A percentile compares a stretch with the other conserved stretches of the same genome.
These are phyloP conservation scores for Thamnaconus septentrionalis DNA, from an alignment of 2,113 vertebrate genomes.

Conservation along the genomic window DNA sequence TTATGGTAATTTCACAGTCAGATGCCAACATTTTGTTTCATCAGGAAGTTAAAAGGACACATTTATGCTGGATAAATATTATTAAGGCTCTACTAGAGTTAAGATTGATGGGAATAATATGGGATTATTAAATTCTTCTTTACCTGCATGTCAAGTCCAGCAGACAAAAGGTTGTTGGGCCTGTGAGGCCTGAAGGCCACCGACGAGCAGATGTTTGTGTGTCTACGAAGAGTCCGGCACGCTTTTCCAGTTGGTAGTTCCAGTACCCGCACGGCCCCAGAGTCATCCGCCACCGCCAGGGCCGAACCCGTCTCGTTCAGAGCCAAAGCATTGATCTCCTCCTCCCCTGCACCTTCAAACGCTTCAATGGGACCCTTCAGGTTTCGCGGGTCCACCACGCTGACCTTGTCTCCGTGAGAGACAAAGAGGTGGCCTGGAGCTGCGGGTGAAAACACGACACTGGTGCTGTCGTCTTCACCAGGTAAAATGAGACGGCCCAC, in stretches of 20 bases:
- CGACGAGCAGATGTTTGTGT: slow-evolving; percentile 95
- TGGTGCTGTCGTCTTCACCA: slow-evolving; percentile 77
- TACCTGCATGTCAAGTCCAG: slow-evolving; percentile 98
- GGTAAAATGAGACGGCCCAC: slow-evolving; percentile 70
- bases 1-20: no score
- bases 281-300: slow-evolving; percentile 90
- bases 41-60: no score
- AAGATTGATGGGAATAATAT: no score
- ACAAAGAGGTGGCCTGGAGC: slow-evolving; percentile 74
- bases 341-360: slow-evolving; percentile 81
- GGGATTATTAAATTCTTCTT: not conserved
- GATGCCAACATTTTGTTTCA: no score
- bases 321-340: slow-evolving; percentile 90
- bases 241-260: slow-evolving; percentile 86
- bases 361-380: slow-evolving; percentile 73
- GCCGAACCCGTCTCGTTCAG: slow-evolving; percentile 79
- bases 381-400: slow-evolving; percentile 81
- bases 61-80: no score
- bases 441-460: slow-evolving; percentile 78
- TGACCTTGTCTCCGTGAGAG: slow-evolving; percentile 83
- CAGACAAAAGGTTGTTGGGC: slow-evolving; percentile 90
- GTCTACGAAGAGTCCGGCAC: slow-evolving; percentile 83
- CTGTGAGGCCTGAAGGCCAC: slow-evolving; percentile 88
- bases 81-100: no score
- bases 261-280: slow-evolving; percentile 84